phyloP scores from a whole-genome alignment of 2,888 invertebrate genomes.

The Anarsia innoxiella region DNA sequence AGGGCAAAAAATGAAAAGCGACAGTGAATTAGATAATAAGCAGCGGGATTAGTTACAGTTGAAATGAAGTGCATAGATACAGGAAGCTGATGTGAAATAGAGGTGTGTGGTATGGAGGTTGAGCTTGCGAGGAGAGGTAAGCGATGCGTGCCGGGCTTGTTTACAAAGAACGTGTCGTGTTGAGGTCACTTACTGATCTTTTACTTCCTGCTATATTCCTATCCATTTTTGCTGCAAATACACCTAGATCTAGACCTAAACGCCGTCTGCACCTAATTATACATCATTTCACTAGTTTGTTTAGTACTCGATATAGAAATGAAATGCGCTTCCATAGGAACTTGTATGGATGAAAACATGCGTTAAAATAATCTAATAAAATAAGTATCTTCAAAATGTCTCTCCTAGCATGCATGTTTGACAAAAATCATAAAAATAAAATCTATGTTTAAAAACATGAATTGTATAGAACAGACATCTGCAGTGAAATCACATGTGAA shows the following conservation, averaged over 20 bases:
- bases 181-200: conserved; percentile 11
- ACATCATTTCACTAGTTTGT: conserved; percentile 1
- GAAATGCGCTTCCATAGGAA: conserved; percentile 66
- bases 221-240: neutral
- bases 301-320: conserved; percentile 33
- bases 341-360: conserved; percentile 35
- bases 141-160: neutral
- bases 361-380: conserved; percentile 40
- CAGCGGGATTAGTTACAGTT: conserved; percentile 34
- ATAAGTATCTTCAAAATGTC: conserved; percentile 14
- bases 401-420: conserved; percentile 46
- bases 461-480: conserved; percentile 62
- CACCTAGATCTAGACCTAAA: conserved; percentile 2
- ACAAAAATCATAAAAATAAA: conserved; percentile 21
- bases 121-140: neutral
- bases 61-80: neutral
- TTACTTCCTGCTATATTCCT: neutral
- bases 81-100: neutral
- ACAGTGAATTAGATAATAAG: conserved; percentile 48
- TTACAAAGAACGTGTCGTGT: neutral
- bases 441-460: conserved; percentile 48
- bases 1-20: conserved; percentile 64
- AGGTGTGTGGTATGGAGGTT: neutral
- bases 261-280: neutral
- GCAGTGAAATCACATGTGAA: conserved; percentile 76